A percentile compares a stretch with the other conserved stretches of the same genome.
Conservation (phyloP, 2,797 vertebrate species). For the Iguana delicatissima region DNA sequence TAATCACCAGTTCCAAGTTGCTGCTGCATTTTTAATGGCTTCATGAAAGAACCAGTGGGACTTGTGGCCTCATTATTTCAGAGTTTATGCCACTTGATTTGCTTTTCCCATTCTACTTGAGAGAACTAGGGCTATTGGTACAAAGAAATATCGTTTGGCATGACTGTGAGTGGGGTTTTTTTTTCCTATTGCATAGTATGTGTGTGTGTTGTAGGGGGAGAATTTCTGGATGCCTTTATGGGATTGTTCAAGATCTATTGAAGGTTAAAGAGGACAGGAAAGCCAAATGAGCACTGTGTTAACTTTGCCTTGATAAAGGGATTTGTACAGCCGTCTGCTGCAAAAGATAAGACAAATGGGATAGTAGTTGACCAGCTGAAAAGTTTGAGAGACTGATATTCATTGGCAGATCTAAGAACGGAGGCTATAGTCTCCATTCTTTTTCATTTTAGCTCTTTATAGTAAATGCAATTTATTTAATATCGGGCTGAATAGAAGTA, state of each 20-base stretch:
- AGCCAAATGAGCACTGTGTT: conserved; percentile 22
- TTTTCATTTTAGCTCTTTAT: conserved; percentile 29
- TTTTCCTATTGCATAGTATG: conserved; percentile 20
- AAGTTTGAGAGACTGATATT: not conserved
- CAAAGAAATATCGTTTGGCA: conserved; percentile 39
- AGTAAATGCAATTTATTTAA: conserved; percentile 35
- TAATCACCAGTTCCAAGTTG: not conserved
- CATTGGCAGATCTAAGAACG: conserved; percentile 28
- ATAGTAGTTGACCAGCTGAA: conserved; percentile 36
- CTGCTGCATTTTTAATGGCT: not conserved
- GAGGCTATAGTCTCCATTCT: not conserved
- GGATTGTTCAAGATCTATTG: conserved; percentile 35
- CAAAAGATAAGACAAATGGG: conserved; percentile 44
- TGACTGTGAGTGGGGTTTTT: conserved; percentile 7
- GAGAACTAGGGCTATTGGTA: accelerated
- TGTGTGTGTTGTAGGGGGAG: not conserved
- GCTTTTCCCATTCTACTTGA: not conserved
- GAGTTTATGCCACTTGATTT: conserved; percentile 25
- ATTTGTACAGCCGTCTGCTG: conserved; percentile 26
- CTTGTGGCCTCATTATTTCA: conserved; percentile 7
- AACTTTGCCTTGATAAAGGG: conserved; percentile 42
- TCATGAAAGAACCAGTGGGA: not conserved
- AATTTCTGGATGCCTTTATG: not conserved
- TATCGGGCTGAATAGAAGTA: not conserved
- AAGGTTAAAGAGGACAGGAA: not conserved